These are phyloP conservation scores for Apotomis turbidana DNA, from an alignment of 2,888 invertebrate species.

Conservation along the genomic window DNA sequence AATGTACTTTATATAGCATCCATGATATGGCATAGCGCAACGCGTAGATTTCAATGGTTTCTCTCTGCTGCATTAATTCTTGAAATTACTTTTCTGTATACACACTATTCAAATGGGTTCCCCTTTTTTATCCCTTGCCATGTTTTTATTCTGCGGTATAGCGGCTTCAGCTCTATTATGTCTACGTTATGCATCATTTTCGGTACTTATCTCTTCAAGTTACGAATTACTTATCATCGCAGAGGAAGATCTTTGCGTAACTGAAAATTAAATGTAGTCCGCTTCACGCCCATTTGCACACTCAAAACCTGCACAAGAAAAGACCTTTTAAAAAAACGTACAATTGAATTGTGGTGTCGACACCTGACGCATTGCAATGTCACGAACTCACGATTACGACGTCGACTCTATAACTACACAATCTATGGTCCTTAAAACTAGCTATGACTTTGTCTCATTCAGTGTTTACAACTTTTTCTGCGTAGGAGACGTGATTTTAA, in stretches of 20 bases:
- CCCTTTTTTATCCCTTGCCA: no score
- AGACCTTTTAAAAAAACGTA: conserved; percentile 48
- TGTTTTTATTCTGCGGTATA: no score
- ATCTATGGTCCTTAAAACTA: not conserved
- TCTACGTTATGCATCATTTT: no score
- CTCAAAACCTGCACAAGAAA: conserved; percentile 8
- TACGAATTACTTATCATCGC: not conserved
- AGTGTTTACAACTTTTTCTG: not conserved
- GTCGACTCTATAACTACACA: conserved; percentile 7
- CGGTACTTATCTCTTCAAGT: not conserved
- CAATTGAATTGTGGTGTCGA: conserved; percentile 62
- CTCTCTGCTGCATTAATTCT: no score
- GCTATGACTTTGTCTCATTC: conserved; percentile 10
- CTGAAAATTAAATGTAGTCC: conserved; percentile 9
- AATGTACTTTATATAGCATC: not conserved
- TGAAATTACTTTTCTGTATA: no score
- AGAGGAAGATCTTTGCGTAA: not conserved
- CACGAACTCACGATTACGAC: conserved; percentile 57
- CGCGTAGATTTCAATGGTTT: no score
- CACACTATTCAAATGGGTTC: no score
- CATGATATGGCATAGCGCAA: no score
- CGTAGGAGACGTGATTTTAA: not conserved
- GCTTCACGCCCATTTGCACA: not conserved
- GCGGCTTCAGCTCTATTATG: no score
- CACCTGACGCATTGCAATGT: conserved; percentile 57